Conservation (phyloP, 2,888 invertebrate genomes). For the Cordylochernes scorpioides region DNA sequence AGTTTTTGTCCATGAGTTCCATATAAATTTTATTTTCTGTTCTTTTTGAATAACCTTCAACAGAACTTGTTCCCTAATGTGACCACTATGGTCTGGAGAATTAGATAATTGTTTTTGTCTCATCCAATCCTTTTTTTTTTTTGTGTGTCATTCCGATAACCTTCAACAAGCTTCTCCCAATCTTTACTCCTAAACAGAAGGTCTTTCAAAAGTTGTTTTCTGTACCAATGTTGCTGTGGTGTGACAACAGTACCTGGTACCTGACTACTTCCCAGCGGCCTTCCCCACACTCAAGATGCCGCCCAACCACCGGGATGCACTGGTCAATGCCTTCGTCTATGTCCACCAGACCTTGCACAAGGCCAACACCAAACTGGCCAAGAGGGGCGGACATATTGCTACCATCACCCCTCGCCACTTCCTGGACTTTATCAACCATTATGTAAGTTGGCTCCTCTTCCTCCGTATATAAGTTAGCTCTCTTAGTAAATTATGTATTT, state of each 20-base stretch:
- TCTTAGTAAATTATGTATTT: too few species aligned
- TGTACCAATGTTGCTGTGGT: neutral
- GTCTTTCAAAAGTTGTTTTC: too few species aligned
- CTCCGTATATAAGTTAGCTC: too few species aligned
- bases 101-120: neutral
- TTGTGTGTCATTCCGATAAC: neutral
- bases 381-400: conserved; percentile 79
- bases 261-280: conserved; percentile 67
- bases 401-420: conserved; percentile 94
- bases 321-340: conserved; percentile 94
- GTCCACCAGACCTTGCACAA: conserved; percentile 90
- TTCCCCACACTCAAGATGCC: conserved; percentile 38
- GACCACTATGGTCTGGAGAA: too few species aligned
- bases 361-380: conserved; percentile 65
- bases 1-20: too few species aligned
- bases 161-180: too few species aligned
- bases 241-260: conserved; percentile 51
- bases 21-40: too few species aligned
- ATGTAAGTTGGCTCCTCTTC: too few species aligned
- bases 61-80: too few species aligned
- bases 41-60: too few species aligned
- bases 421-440: conserved; percentile 95
- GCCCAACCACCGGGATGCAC: conserved; percentile 69
- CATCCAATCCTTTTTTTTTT: neutral
- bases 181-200: too few species aligned